Percentiles rank a stretch among this genome's conserved stretches.
Conservation (phyloP, 2,113 vertebrate species). For the Hymenochirus boettgeri region DNA sequence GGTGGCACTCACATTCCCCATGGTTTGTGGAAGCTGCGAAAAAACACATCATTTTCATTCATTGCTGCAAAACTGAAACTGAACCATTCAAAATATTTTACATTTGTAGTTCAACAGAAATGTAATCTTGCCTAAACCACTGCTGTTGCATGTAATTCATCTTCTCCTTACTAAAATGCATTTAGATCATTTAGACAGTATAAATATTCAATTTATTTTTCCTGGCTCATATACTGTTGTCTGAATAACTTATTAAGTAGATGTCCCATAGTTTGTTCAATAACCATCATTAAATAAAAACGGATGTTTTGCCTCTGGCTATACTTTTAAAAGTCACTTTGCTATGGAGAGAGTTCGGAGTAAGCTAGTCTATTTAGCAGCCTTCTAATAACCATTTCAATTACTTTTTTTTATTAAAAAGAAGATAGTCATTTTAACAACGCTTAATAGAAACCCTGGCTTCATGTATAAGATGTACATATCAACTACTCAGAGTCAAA, state of each 20-base stretch:
- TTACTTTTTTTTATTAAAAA: not conserved
- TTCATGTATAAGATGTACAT: too few species aligned
- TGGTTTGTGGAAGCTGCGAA: too few species aligned
- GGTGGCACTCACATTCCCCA: too few species aligned
- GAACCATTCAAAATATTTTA: too few species aligned
- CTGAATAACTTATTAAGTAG: not conserved
- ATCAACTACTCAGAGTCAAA: too few species aligned
- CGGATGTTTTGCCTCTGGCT: constrained; percentile 3
- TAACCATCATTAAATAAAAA: constrained; percentile 8
- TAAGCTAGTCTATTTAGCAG: not conserved
- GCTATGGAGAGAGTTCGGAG: not conserved
- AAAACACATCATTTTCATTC: too few species aligned
- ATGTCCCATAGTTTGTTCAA: not conserved
- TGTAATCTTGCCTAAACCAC: not conserved
- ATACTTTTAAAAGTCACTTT: not conserved
- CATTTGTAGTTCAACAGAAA: too few species aligned
- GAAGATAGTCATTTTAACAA: too few species aligned
- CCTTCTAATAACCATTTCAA: not conserved
- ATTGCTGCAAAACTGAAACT: too few species aligned
- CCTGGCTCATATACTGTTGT: not conserved
- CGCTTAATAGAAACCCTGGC: too few species aligned
- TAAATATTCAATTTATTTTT: not conserved
- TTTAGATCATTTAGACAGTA: not conserved
- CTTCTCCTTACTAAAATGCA: not conserved
- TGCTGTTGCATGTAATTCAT: not conserved